Conservation (phyloP, 2,113 vertebrate genomes). For the Boleophthalmus pectinirostris region DNA sequence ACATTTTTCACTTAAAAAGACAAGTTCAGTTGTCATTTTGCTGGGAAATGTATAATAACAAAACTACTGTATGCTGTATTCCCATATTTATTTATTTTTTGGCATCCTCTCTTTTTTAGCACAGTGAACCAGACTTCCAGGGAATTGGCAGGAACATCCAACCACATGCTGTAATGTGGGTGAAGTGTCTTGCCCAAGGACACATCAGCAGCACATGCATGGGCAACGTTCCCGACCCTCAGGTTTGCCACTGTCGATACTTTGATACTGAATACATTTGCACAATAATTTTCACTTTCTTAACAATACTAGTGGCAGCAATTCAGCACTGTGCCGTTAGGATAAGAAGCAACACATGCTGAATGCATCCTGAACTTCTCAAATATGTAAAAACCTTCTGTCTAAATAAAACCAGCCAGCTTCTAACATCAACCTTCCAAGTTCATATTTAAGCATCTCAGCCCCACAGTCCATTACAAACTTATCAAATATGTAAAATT, state of each 20-base stretch:
- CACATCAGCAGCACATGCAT: neutral
- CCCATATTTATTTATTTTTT: neutral
- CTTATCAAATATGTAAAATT: too few species aligned
- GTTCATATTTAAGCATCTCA: slow-evolving; percentile 5
- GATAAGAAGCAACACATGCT: neutral
- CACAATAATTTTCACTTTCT: neutral
- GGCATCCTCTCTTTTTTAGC: neutral
- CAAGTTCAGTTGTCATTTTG: neutral
- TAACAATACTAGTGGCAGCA: neutral
- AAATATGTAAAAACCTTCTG: slow-evolving; percentile 1
- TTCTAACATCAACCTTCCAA: neutral
- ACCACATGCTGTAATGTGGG: neutral
- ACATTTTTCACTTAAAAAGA: neutral
- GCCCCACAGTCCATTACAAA: neutral
- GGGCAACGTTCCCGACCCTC: neutral
- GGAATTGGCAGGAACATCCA: neutral
- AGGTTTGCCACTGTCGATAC: neutral
- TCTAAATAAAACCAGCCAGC: neutral
- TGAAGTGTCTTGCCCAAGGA: neutral
- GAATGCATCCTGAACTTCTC: neutral
- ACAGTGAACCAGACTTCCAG: neutral
- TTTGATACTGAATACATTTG: neutral
- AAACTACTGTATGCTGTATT: too few species aligned
- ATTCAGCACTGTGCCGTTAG: neutral
- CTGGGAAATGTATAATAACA: neutral